phyloP scores from a whole-genome alignment of 1,140 invertebrate genomes.

The Mizuhopecten yessoensis region DNA sequence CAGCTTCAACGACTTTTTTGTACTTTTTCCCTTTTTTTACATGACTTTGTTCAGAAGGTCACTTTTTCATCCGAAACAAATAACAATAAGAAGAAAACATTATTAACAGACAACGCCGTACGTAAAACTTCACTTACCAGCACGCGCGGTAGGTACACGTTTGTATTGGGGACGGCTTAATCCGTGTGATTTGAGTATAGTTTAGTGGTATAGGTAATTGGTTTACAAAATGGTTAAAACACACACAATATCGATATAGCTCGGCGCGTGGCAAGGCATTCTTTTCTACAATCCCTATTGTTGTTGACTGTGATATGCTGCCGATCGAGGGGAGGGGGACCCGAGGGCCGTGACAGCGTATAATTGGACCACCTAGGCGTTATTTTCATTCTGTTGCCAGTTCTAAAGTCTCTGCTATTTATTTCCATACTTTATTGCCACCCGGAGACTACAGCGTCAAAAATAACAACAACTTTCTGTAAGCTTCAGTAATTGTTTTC shows the following conservation, averaged over 20 bases:
- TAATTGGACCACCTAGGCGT: conserved; percentile 37
- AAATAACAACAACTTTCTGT: conserved; percentile 34
- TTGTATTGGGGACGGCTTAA: conserved; percentile 27
- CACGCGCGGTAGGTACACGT: conserved; percentile 36
- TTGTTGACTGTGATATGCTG: conserved; percentile 25
- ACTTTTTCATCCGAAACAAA: no score
- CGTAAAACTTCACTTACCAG: background rate
- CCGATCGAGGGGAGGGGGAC: background rate
- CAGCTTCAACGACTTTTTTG: no score
- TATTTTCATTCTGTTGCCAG: conserved; percentile 9
- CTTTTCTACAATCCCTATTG: background rate
- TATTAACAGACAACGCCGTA: background rate
- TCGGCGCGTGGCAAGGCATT: background rate
- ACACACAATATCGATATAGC: conserved; percentile 26
- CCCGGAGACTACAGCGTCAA: background rate
- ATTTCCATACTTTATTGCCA: background rate
- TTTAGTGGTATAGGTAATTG: background rate
- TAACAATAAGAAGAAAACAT: background rate
- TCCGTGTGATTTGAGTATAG: background rate
- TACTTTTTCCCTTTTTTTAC: no score
- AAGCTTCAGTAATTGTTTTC: conserved; percentile 33
- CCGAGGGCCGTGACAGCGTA: conserved; percentile 3
- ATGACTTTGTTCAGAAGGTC: background rate
- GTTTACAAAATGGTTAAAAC: conserved; percentile 25
- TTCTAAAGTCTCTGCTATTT: conserved; percentile 15